These are phyloP conservation scores for Diaphora mendica DNA, from an alignment of 2,888 invertebrate genomes.

Conservation along the genomic window DNA sequence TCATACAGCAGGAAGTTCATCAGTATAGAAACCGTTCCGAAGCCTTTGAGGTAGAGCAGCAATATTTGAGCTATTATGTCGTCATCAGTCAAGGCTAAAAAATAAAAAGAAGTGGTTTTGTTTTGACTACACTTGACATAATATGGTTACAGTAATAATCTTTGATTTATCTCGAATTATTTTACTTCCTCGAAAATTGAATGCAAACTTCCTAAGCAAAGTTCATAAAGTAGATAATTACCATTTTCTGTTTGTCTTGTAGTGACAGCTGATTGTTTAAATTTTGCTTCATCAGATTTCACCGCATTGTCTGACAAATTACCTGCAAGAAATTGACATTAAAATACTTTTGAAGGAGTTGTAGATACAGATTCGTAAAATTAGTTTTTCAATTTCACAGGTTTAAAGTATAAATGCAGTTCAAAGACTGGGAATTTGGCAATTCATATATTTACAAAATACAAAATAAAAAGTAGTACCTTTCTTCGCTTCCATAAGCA, in stretches of 20 bases:
- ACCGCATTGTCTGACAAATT: not conserved
- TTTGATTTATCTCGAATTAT: conserved; percentile 33
- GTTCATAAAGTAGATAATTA: not conserved
- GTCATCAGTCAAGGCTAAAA: conserved; percentile 66
- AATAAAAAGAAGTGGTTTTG: not conserved
- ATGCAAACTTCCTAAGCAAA: not conserved
- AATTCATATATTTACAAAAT: not conserved
- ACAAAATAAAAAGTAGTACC: conserved; percentile 48
- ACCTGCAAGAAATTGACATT: conserved; percentile 5
- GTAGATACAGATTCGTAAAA: too few relatives aligned
- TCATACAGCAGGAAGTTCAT: conserved; percentile 85
- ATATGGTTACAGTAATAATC: not conserved
- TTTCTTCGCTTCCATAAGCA: conserved; percentile 84
- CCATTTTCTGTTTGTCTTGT: not conserved
- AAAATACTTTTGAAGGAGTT: not conserved
- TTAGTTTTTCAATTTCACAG: too few relatives aligned
- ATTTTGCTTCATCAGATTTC: conserved; percentile 39
- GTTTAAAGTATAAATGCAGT: not conserved
- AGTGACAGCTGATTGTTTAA: conserved; percentile 57
- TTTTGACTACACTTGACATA: not conserved
- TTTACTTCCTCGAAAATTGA: not conserved
- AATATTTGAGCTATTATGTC: conserved; percentile 80
- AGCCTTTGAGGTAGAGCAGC: conserved; percentile 85
- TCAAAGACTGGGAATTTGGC: not conserved
- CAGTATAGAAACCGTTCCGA: conserved; percentile 76